Conservation (phyloP, 2,797 vertebrate genomes). For the Centropyge bicolor region DNA sequence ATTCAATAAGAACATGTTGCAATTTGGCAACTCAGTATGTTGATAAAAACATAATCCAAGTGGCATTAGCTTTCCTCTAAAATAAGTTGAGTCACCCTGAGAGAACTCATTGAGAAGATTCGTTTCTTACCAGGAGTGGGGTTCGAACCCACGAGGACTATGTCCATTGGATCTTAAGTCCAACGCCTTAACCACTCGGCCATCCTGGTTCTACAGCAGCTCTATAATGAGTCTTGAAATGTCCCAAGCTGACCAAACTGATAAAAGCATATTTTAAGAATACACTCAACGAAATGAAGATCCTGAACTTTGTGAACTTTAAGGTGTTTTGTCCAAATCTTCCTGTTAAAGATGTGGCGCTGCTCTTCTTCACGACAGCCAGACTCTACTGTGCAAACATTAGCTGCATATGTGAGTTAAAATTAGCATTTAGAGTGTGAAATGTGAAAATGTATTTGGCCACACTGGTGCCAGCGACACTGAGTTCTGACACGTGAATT, state of each 20-base stretch:
- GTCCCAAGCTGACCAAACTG: neutral
- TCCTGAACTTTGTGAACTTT: neutral
- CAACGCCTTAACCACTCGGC: neutral
- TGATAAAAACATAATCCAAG: too few relatives aligned
- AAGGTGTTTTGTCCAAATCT: neutral
- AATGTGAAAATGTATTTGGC: neutral
- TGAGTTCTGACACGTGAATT: neutral
- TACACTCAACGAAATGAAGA: too few relatives aligned
- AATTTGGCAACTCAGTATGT: too few relatives aligned
- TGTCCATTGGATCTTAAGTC: neutral
- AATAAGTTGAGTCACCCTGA: too few relatives aligned
- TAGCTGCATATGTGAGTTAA: neutral
- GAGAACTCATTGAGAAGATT: too few relatives aligned
- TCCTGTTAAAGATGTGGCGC: neutral
- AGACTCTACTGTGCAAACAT: neutral
- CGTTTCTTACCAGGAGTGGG: too few relatives aligned
- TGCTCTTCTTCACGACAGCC: neutral
- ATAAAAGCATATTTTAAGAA: neutral
- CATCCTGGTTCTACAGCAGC: neutral
- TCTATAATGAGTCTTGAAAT: too few relatives aligned
- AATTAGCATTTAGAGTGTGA: slow-evolving; percentile 4
- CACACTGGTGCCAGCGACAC: neutral
- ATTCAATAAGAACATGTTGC: too few relatives aligned
- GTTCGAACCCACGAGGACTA: neutral
- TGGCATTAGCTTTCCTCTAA: too few relatives aligned